phyloP scores from a whole-genome alignment of 2,888 invertebrate genomes.

The Myopa tessellatipennis region DNA sequence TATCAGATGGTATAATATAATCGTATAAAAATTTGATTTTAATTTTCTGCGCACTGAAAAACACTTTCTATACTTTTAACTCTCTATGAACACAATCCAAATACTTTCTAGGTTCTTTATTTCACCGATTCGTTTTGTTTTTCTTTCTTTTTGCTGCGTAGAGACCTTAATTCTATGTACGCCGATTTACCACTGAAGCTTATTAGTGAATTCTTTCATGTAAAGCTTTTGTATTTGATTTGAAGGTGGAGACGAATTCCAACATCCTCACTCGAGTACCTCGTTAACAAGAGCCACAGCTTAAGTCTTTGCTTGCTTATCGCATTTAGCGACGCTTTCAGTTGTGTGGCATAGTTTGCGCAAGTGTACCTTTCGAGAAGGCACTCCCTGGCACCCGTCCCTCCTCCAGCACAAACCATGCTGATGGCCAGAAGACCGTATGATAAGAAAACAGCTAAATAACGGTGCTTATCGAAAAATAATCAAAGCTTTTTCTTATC shows the following conservation, averaged over 20 bases:
- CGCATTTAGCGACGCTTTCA: neutral
- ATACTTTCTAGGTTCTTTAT: too few species aligned
- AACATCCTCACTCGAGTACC: too few species aligned
- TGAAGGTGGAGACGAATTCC: neutral
- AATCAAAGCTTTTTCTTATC: slow-evolving; percentile 11
- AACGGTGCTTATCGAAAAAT: neutral
- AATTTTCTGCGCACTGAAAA: too few species aligned
- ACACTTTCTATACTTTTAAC: too few species aligned
- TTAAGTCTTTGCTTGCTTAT: slow-evolving; percentile 25
- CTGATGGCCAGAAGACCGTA: neutral
- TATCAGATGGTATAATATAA: too few species aligned
- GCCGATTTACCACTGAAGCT: slow-evolving; percentile 59
- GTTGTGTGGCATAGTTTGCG: neutral
- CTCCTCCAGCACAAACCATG: neutral
- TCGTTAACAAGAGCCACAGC: neutral
- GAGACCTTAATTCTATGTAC: slow-evolving; percentile 58
- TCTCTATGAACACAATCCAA: too few species aligned
- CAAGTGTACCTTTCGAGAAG: slow-evolving; percentile 11
- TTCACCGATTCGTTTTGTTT: neutral
- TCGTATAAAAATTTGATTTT: too few species aligned
- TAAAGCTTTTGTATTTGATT: slow-evolving; percentile 41
- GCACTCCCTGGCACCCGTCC: neutral
- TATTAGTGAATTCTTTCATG: slow-evolving; percentile 39
- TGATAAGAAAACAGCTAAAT: neutral
- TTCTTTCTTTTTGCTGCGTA: neutral